phyloP scores from a whole-genome alignment of 1,140 invertebrate species.

The Cotesia vestalis region DNA sequence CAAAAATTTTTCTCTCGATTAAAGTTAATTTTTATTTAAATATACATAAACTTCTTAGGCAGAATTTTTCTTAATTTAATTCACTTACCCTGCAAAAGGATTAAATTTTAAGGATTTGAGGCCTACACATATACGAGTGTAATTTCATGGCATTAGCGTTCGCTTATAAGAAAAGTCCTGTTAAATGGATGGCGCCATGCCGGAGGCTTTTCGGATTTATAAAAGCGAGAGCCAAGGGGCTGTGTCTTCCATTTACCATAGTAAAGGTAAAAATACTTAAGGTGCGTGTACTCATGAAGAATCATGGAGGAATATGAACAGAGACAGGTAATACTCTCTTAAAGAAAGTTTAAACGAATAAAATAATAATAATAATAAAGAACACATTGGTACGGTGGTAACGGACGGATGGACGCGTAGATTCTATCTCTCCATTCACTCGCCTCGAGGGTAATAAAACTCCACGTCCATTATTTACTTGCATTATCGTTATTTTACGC shows the following conservation, averaged over 20 bases:
- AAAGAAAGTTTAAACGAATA: slow-evolving; percentile 5
- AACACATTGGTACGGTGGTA: slow-evolving; percentile 17
- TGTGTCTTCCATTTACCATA: slow-evolving; percentile 13
- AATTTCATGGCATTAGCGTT: not conserved
- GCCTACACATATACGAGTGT: not conserved
- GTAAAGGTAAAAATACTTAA: not conserved
- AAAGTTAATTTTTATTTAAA: too few species aligned
- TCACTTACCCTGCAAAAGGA: too few species aligned
- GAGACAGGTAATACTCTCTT: too few species aligned
- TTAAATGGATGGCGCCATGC: slow-evolving; percentile 24
- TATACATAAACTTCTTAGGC: too few species aligned
- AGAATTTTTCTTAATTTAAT: too few species aligned
- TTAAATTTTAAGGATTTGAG: not conserved
- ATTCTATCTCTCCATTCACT: slow-evolving; percentile 63
- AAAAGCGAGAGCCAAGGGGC: slow-evolving; percentile 30
- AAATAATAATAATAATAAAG: too few species aligned
- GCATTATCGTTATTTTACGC: slow-evolving; percentile 65
- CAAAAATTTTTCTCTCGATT: too few species aligned
- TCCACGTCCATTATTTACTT: slow-evolving; percentile 64
- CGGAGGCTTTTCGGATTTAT: slow-evolving; percentile 2
- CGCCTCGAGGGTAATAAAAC: slow-evolving; percentile 60
- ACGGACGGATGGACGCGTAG: slow-evolving; percentile 48
- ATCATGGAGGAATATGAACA: too few species aligned
- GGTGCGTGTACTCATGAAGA: slow-evolving; percentile 9
- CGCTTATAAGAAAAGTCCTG: not conserved